These are phyloP conservation scores for Crocodylus rhombifer DNA, from an alignment of 2,797 vertebrate species.

Conservation along the genomic window DNA sequence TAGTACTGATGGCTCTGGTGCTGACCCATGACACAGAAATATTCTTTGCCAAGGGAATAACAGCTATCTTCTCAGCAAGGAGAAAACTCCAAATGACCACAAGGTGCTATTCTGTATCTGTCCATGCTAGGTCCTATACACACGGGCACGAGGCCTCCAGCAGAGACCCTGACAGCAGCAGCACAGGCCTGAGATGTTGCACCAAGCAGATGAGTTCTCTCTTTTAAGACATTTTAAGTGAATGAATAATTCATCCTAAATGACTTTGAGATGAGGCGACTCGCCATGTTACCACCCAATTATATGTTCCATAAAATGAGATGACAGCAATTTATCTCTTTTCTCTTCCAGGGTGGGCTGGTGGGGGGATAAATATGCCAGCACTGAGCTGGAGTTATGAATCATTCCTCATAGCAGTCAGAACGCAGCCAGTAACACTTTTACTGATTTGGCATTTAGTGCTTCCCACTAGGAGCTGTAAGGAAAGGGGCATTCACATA, in stretches of 20 bases:
- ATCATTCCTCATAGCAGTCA: slow-evolving; percentile 68
- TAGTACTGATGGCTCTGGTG: not conserved
- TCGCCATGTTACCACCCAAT: slow-evolving; percentile 76
- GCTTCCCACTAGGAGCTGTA: slow-evolving; percentile 31
- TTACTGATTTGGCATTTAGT: slow-evolving; percentile 70
- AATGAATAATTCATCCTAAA: slow-evolving; percentile 80
- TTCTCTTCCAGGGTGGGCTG: slow-evolving; percentile 55
- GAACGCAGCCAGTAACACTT: slow-evolving; percentile 44
- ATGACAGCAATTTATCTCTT: slow-evolving; percentile 78
- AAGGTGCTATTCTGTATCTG: not conserved
- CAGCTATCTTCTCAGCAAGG: not conserved
- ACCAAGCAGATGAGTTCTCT: not conserved
- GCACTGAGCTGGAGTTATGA: slow-evolving; percentile 67
- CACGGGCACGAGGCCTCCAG: not conserved
- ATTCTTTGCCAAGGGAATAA: not conserved
- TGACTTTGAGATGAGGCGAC: slow-evolving; percentile 68
- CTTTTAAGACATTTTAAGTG: slow-evolving; percentile 52
- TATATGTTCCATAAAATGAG: slow-evolving; percentile 79
- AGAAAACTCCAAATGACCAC: not conserved
- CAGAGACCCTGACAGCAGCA: not conserved
- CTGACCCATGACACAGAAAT: not conserved
- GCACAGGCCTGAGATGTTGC: not conserved
- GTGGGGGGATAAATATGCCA: slow-evolving; percentile 48
- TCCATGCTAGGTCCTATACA: not conserved
- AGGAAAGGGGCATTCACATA: not conserved